These are phyloP conservation scores for Spea multiplicata DNA, from an alignment of 2,113 vertebrate genomes.

Conservation along the genomic window DNA sequence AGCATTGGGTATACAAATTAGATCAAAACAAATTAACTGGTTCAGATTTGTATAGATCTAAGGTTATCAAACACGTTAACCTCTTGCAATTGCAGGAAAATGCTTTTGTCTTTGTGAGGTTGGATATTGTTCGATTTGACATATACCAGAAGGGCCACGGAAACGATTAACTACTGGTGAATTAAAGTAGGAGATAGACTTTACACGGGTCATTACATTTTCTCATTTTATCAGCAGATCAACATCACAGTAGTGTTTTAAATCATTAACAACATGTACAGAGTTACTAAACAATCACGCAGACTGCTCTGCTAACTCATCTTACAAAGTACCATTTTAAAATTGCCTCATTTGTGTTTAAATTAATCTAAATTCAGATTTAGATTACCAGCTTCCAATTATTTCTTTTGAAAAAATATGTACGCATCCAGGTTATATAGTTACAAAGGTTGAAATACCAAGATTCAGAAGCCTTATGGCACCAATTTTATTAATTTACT, in stretches of 20 bases:
- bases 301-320: not conserved
- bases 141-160: not conserved
- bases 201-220: constrained; percentile 33
- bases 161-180: constrained; percentile 9
- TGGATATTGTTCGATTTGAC: not conserved
- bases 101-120: not conserved
- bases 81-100: not conserved
- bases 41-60: not conserved
- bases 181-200: constrained; percentile 29
- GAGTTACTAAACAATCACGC: constrained; percentile 1
- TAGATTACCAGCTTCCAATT: no score
- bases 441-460: no score
- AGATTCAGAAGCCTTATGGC: no score
- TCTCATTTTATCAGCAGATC: constrained; percentile 40
- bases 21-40: not conserved
- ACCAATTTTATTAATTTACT: no score
- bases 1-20: no score
- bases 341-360: not conserved
- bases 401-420: no score
- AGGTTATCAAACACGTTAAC: constrained; percentile 17
- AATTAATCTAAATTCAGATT: no score
- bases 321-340: not conserved
- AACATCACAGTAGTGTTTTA: constrained; percentile 6
- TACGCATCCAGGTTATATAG: no score
- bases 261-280: constrained; percentile 28